Percentiles rank a stretch among this genome's conserved stretches.
Conservation (phyloP, 2,797 vertebrate species). For the Chelon labrosus region DNA sequence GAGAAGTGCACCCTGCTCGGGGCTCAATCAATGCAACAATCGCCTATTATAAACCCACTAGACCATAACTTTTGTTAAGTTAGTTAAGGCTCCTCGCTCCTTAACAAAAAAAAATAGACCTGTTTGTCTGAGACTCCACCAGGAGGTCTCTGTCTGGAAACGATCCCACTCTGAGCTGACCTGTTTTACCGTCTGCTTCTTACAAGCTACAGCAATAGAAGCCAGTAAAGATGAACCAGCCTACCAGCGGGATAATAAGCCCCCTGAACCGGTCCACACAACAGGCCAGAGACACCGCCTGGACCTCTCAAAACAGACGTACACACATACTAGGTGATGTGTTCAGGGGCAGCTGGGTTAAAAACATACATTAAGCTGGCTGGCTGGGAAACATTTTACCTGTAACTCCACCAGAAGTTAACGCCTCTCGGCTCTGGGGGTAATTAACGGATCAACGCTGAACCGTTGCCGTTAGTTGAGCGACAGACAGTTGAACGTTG, state of each 20-base stretch:
- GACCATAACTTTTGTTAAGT: neutral
- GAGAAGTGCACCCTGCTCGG: constrained; percentile 41
- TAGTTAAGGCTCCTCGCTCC: too few relatives aligned
- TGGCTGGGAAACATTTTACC: neutral
- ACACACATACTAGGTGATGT: neutral
- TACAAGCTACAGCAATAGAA: constrained; percentile 12
- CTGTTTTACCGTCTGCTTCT: constrained; percentile 9
- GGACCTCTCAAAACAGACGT: neutral
- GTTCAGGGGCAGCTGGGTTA: neutral
- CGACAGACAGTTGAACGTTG: neutral
- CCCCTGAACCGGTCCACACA: neutral
- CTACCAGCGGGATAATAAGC: neutral
- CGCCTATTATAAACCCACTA: neutral
- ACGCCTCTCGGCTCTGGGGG: constrained; percentile 13
- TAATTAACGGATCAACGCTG: constrained; percentile 12
- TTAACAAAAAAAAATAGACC: neutral
- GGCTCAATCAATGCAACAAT: neutral
- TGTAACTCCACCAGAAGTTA: neutral
- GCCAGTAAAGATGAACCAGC: neutral
- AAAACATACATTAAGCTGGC: neutral
- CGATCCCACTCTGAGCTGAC: constrained; percentile 1
- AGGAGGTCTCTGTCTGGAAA: constrained; percentile 14
- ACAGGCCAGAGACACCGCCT: constrained; percentile 21
- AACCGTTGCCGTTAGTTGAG: neutral
- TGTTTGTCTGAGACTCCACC: constrained; percentile 14